Evolutionary conservation across 1,140 invertebrate species (phyloP).

Genomic region (Marisa cornuarietis): DNA sequence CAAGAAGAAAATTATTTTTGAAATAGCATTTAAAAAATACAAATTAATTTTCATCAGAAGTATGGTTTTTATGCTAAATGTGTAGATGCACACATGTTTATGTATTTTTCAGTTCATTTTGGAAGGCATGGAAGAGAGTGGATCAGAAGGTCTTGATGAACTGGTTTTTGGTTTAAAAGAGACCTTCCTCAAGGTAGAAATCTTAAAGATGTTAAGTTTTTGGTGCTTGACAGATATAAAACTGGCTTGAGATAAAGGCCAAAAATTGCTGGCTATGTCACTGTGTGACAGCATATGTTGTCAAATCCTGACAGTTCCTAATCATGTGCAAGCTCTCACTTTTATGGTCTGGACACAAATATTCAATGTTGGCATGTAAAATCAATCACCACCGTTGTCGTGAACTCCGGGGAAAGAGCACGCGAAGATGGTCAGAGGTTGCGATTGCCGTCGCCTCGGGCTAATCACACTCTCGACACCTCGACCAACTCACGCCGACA

Average conservation of each 20-base stretch:
- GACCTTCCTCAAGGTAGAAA: constrained; percentile 75
- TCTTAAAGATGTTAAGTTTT: not conserved
- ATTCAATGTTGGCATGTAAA: no score
- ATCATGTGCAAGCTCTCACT: no score
- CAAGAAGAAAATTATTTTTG: no score
- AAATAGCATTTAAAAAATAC: no score
- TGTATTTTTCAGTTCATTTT: constrained; percentile 81
- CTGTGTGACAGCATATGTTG: not conserved
- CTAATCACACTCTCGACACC: no score
- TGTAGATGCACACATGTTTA: not conserved
- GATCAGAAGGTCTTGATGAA: constrained; percentile 93
- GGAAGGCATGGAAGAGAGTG: constrained; percentile 99
- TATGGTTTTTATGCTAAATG: not conserved
- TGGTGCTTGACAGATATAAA: not conserved
- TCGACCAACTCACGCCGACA: no score
- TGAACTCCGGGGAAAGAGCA: no score
- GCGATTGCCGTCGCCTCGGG: no score
- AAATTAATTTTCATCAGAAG: not conserved
- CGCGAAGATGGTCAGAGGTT: no score
- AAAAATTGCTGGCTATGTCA: not conserved
- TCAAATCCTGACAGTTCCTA: not conserved
- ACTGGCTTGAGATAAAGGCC: not conserved
- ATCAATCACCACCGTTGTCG: no score
- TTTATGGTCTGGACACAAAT: no score
- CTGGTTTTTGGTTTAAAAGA: constrained; percentile 80